Conservation (phyloP, 1,140 invertebrate species). For the Pygmarrhopalites habei region DNA sequence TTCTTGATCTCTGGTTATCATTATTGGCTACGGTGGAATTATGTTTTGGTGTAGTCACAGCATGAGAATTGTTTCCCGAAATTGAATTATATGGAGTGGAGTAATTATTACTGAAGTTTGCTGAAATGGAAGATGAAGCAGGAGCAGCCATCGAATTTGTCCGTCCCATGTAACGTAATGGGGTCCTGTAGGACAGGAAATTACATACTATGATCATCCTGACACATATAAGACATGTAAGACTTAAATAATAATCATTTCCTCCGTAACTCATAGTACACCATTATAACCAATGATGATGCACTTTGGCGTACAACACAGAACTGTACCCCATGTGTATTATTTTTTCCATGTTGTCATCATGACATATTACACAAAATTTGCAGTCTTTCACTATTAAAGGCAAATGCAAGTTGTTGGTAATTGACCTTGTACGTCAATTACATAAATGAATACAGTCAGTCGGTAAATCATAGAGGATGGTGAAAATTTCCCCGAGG, state of each 20-base stretch:
- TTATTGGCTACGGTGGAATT: conserved; percentile 3
- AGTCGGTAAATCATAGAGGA: conserved; percentile 4
- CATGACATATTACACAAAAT: too few species aligned
- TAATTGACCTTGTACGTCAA: conserved; percentile 2
- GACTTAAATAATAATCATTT: conserved; percentile 1
- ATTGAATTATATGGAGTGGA: conserved; percentile 16
- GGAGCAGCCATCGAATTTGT: conserved; percentile 33
- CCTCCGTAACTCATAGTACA: too few species aligned
- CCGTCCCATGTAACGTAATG: conserved; percentile 31
- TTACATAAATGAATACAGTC: conserved; percentile 8
- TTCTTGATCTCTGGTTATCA: conserved; percentile 33
- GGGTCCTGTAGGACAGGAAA: conserved; percentile 20
- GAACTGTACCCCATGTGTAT: too few species aligned
- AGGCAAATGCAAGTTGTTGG: too few species aligned
- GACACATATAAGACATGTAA: too few species aligned
- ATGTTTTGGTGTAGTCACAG: too few species aligned
- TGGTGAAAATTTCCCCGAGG: neutral
- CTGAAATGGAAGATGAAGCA: neutral
- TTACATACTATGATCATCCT: too few species aligned
- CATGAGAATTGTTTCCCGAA: neutral
- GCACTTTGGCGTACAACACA: too few species aligned
- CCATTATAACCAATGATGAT: too few species aligned
- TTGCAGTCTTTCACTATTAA: too few species aligned
- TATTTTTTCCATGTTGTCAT: too few species aligned
- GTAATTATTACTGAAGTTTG: conserved; percentile 17